phyloP scores from a whole-genome alignment of 92 coral and sea anemone genomes.

The Scolanthus callimorphus region DNA sequence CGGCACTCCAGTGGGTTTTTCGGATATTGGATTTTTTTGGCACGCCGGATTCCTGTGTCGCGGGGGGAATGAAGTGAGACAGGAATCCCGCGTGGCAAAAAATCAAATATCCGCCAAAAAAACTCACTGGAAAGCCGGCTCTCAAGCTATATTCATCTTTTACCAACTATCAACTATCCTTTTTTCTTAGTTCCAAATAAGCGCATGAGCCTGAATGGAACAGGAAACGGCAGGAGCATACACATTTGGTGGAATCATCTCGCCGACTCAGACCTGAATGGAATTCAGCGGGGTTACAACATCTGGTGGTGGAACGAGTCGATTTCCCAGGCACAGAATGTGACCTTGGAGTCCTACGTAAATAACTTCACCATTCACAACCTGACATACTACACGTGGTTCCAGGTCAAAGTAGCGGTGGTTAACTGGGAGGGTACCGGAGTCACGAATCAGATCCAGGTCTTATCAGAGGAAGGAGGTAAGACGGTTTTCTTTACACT shows the following conservation, averaged over 20 bases:
- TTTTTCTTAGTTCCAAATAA: background rate
- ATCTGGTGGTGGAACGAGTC: background rate
- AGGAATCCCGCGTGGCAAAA: too few relatives aligned
- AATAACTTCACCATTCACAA: conserved; percentile 2
- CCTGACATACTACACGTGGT: conserved; percentile 9
- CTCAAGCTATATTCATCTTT: too few relatives aligned
- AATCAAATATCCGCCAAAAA: too few relatives aligned
- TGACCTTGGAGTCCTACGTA: background rate
- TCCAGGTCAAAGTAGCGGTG: background rate
- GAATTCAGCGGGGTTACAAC: background rate
- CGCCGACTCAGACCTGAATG: background rate
- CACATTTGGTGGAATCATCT: background rate
- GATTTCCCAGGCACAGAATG: background rate
- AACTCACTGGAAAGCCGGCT: too few relatives aligned
- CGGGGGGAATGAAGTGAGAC: too few relatives aligned
- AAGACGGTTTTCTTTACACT: too few relatives aligned
- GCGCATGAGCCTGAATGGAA: background rate
- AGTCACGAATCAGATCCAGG: background rate
- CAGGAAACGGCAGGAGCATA: background rate
- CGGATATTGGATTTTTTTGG: too few relatives aligned
- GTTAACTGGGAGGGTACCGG: conserved; percentile 6
- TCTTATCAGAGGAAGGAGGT: conserved; percentile 21
- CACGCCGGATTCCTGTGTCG: too few relatives aligned
- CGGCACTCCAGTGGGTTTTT: too few relatives aligned
- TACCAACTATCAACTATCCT: background rate